A percentile compares a stretch with the other conserved stretches of the same genome.
Evolutionary conservation across 1,140 invertebrate species (phyloP).

Genomic region (Diorhabda sublineata): DNA sequence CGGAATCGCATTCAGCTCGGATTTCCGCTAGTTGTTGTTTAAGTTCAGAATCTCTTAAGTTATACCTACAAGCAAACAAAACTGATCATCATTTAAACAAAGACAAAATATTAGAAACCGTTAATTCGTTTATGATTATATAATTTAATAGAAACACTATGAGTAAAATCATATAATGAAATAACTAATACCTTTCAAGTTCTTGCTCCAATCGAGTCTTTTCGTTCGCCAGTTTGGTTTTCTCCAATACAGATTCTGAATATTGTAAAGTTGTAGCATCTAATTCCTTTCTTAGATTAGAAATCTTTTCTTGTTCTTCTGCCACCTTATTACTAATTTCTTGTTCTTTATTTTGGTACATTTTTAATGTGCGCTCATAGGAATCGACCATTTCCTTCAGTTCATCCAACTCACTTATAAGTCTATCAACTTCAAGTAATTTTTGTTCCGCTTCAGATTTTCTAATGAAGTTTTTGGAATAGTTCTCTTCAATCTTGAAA

Average conservation of each 20-base stretch:
- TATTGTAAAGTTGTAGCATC: conserved; percentile 49
- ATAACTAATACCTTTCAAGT: conserved; percentile 8
- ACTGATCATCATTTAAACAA: too few relatives aligned
- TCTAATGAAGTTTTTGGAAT: conserved; percentile 32
- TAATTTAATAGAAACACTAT: too few relatives aligned
- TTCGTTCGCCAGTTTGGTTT: conserved; percentile 57
- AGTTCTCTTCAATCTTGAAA: conserved; percentile 21
- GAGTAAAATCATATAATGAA: too few relatives aligned
- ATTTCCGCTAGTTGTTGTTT: conserved; percentile 23
- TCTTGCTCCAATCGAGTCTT: conserved; percentile 34
- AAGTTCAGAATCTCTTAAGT: conserved; percentile 45
- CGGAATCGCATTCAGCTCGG: conserved; percentile 42
- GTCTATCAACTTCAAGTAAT: conserved; percentile 23
- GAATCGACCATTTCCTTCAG: conserved; percentile 27
- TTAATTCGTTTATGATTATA: too few relatives aligned
- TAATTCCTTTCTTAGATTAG: conserved; percentile 33
- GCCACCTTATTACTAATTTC: conserved; percentile 35
- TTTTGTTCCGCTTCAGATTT: conserved; percentile 31
- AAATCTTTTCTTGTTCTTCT: conserved; percentile 38
- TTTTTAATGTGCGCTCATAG: conserved; percentile 44
- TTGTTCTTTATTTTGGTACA: conserved; percentile 40
- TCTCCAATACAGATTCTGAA: conserved; percentile 59
- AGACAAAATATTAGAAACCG: too few relatives aligned
- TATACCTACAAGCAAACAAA: neutral
- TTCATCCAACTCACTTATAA: conserved; percentile 39